phyloP scores from a whole-genome alignment of 2,797 vertebrate species.

The Glyptemys insculpta region DNA sequence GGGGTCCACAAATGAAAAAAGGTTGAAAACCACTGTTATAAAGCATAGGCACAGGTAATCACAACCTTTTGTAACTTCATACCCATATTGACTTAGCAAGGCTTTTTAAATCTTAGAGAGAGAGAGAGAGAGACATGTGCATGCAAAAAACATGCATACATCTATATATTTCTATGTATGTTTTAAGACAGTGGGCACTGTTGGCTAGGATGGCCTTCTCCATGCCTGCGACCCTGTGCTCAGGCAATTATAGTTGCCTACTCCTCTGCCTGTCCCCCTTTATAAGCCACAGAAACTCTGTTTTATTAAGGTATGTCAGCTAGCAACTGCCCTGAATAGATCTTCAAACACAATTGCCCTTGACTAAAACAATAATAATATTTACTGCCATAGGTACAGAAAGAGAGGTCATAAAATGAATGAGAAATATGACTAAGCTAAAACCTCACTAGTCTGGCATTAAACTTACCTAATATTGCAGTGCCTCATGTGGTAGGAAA shows the following conservation, averaged over 20 bases:
- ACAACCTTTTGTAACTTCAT: fast-evolving
- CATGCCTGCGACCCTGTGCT: background rate
- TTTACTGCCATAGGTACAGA: background rate
- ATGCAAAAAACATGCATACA: background rate
- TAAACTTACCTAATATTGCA: background rate
- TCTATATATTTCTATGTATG: background rate
- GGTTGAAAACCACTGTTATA: background rate
- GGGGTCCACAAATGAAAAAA: background rate
- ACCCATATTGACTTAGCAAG: background rate
- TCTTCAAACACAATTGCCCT: background rate
- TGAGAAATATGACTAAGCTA: background rate
- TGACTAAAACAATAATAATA: background rate
- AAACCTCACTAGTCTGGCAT: background rate
- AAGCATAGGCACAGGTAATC: background rate
- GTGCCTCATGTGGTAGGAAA: background rate
- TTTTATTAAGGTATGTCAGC: background rate
- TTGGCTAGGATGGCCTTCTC: background rate
- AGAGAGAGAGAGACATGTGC: background rate
- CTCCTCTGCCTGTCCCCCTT: background rate
- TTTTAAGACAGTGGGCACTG: background rate
- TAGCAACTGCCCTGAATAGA: background rate
- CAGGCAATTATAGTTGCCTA: background rate
- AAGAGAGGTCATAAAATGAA: background rate
- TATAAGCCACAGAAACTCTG: background rate
- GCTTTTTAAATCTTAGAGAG: background rate